Conservation (phyloP, 1,140 invertebrate species). For the Aphaenogaster ashmeadi region DNA sequence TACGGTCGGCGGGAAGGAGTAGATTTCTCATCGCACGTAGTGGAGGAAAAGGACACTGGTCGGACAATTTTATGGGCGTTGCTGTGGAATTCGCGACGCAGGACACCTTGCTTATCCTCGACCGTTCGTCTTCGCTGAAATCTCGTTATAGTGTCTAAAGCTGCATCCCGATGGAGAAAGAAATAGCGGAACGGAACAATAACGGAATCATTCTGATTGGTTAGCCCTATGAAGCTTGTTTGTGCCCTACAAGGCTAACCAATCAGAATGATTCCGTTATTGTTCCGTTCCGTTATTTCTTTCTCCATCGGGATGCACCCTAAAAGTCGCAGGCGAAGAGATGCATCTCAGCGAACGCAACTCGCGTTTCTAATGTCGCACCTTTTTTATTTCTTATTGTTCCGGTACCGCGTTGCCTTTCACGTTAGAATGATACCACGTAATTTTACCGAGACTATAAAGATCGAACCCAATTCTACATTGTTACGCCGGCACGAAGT, state of each 20-base stretch:
- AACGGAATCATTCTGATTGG: no score
- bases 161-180: no score
- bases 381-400: neutral
- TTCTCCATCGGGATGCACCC: no score
- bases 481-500: slow-evolving; percentile 32
- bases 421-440: neutral
- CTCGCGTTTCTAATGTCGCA: neutral
- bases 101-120: neutral
- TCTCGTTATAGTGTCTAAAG: neutral
- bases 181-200: no score
- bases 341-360: neutral
- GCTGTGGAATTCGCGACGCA: slow-evolving; percentile 2
- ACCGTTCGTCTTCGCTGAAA: neutral
- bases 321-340: neutral
- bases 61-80: slow-evolving; percentile 28
- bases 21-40: slow-evolving; percentile 17
- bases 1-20: neutral
- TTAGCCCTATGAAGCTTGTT: no score
- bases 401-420: neutral
- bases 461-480: slow-evolving; percentile 19
- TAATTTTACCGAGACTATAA: neutral
- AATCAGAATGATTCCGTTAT: no score
- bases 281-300: no score
- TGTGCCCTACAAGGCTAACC: no score
- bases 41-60: neutral